Percentiles rank a stretch among this genome's conserved stretches.
Evolutionary conservation across 2,888 invertebrate genomes (phyloP).

Genomic region (Hydrotaea cyrtoneurina): DNA sequence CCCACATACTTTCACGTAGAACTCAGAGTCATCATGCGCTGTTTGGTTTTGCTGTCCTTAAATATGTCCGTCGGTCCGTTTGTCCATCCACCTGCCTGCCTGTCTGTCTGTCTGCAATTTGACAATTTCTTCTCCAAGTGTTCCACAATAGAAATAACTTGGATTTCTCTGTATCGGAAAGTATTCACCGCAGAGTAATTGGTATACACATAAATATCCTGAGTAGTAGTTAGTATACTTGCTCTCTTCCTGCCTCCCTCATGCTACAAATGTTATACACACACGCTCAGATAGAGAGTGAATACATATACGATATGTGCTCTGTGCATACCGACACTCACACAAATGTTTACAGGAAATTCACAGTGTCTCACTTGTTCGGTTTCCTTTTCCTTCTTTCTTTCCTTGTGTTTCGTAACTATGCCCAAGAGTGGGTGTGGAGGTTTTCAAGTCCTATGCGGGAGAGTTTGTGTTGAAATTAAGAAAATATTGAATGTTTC

Average conservation of each 20-base stretch:
- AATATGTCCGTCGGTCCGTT: background rate
- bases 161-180: slow-evolving; percentile 3
- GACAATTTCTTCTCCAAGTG: background rate
- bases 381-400: slow-evolving; percentile 14
- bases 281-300: background rate
- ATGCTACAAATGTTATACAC: background rate
- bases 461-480: background rate
- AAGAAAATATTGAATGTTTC: too few relatives aligned
- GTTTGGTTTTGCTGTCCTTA: slow-evolving; percentile 25
- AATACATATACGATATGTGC: too few relatives aligned
- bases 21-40: slow-evolving; percentile 57
- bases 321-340: slow-evolving; percentile 16
- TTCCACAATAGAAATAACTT: background rate
- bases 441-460: background rate
- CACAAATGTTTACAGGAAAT: slow-evolving; percentile 24
- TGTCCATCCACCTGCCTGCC: background rate
- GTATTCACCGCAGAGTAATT: slow-evolving; percentile 38
- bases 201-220: slow-evolving; percentile 62
- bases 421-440: slow-evolving; percentile 12
- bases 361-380: slow-evolving; percentile 51
- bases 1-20: too few relatives aligned
- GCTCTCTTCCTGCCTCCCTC: slow-evolving; percentile 14
- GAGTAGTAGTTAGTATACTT: background rate
- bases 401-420: background rate
- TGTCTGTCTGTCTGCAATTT: background rate